Evolutionary conservation across 2,888 invertebrate genomes (phyloP).

Genomic region (Taphrorychus bicolor): DNA sequence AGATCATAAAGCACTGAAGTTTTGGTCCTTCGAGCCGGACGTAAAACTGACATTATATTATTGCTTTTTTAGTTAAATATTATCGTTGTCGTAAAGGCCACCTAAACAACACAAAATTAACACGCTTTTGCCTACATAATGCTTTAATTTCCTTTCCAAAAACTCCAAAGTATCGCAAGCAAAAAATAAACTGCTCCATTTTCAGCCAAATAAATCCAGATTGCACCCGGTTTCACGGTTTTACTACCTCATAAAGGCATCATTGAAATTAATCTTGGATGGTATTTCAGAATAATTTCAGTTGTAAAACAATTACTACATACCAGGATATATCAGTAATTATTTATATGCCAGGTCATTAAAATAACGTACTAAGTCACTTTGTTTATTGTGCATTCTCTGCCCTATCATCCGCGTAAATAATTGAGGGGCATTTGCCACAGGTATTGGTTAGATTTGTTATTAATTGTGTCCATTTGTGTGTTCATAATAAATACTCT

Average conservation of each 20-base stretch:
- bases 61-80: too few relatives aligned
- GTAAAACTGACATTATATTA: too few relatives aligned
- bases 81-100: too few relatives aligned
- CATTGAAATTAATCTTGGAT: slow-evolving; percentile 1
- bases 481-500: too few relatives aligned
- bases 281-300: not conserved
- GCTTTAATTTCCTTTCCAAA: too few relatives aligned
- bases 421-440: not conserved
- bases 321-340: not conserved
- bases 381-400: not conserved
- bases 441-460: not conserved
- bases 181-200: not conserved
- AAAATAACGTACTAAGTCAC: not conserved
- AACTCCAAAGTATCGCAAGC: not conserved
- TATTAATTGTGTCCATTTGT: not conserved
- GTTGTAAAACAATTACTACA: not conserved
- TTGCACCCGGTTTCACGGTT: not conserved
- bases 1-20: too few relatives aligned
- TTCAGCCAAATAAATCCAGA: not conserved
- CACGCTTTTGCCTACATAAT: too few relatives aligned
- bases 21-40: too few relatives aligned
- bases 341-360: not conserved
- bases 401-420: not conserved
- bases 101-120: too few relatives aligned
- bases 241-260: slow-evolving; percentile 1